Base-by-base conservation (phyloP, 2,888 invertebrate genomes). In the Drosophila helvetica region DNA sequence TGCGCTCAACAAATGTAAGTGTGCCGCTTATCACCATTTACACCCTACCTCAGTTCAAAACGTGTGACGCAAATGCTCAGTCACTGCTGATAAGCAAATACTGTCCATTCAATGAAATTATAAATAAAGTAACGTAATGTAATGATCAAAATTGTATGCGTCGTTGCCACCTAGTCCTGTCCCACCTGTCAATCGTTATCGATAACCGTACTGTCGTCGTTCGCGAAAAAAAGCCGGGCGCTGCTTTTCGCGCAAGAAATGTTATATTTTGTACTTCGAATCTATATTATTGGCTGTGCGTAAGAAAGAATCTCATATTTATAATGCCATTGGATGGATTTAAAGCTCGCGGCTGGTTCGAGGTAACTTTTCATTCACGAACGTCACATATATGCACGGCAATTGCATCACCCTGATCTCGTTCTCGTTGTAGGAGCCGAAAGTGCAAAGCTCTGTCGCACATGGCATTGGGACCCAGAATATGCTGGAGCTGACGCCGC, bases 401-500 rank as follows among this genome's bases (percentile, higher is more conserved):
- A 38, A 62, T 74, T 75, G 74, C 74, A 74, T 74, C 74, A 55
- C 19, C 18, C n/a, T 15, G 64, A 69, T 57, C 45, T 57, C 45
- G 25, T 66, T 68, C 38, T 69, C 61, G 38, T 79, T 47, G 1
- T 59, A 91, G 91, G 92, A 91, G 70, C 82, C 90, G 17, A 91
- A 90, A 66, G 78, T 82, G 12, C 83, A 90, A 73, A 86, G 70
- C 27, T 78, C 76, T 30, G 74, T 91, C 25, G 80, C 88, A 47
- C 92, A 92, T 82, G 91, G 90, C 47, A 71, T 88, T 0, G 92
- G 93, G 38, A 94, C 94, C 59, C 93, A 93, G 7, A 94, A 95
- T 64, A 92, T 94, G 71, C 75, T 94, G 50, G 70, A 93, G 89
- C 90, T 93, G 67, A 65, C 94, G 93, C 86, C 94, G 93, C 92